Conservation (phyloP, 2,888 invertebrate genomes). For the Holacanthella duospinosa region DNA sequence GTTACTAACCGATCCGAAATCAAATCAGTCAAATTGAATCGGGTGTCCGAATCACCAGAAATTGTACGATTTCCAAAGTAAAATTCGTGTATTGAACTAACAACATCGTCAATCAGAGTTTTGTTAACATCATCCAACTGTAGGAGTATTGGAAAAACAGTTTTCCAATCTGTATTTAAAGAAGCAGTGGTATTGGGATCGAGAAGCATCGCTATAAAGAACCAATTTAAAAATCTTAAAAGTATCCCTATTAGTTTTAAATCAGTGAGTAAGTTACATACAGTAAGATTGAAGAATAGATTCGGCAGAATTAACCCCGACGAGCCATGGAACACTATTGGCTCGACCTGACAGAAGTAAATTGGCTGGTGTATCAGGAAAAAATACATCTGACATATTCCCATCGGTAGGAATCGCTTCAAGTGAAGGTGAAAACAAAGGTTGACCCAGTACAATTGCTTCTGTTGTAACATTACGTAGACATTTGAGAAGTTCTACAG, state of each 20-base stretch:
- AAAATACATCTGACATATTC: slow-evolving; percentile 1
- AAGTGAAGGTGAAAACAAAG: not conserved
- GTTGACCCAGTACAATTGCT: slow-evolving; percentile 1
- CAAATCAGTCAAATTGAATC: slow-evolving; percentile 13
- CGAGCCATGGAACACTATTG: slow-evolving; percentile 10
- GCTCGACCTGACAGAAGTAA: not conserved
- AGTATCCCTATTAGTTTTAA: not conserved
- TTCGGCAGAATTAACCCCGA: slow-evolving; percentile 10
- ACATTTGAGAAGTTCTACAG: not conserved
- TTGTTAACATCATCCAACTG: not conserved
- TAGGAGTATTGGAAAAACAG: not conserved
- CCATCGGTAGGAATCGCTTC: slow-evolving; percentile 7
- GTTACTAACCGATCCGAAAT: slow-evolving; percentile 11
- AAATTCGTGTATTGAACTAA: slow-evolving; percentile 2
- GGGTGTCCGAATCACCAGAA: not conserved
- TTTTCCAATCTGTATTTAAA: slow-evolving; percentile 2
- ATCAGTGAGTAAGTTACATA: no score
- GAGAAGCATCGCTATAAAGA: not conserved
- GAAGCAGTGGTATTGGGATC: not conserved
- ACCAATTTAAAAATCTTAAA: not conserved
- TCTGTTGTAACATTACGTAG: slow-evolving; percentile 1
- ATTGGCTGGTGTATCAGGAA: slow-evolving; percentile 2
- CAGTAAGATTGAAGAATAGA: slow-evolving; percentile 4
- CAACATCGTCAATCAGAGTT: not conserved
- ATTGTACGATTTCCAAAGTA: slow-evolving; percentile 10